These are phyloP conservation scores for Paradoxurus hermaphroditus DNA, from an alignment of 2,113 vertebrate genomes.

Conservation along the genomic window DNA sequence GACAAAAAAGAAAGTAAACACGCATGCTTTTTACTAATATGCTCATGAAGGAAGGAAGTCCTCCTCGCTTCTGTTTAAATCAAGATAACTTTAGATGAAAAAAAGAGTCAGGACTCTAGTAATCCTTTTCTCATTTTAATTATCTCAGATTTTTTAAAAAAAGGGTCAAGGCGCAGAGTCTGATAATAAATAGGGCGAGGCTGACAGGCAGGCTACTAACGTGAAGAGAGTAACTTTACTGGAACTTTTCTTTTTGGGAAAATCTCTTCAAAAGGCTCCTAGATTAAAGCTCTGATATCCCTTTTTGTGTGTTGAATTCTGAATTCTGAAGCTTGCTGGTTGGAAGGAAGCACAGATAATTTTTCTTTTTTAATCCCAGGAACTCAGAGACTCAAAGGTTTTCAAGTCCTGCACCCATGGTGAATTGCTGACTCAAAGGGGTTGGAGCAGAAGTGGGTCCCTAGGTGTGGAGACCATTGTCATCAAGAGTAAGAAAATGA, in stretches of 20 bases:
- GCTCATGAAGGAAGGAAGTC: not conserved
- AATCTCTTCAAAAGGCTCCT: constrained; percentile 84
- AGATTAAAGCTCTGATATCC: constrained; percentile 84
- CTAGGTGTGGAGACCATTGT: constrained; percentile 83
- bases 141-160: constrained; percentile 5
- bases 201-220: constrained; percentile 77
- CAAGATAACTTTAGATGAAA: constrained; percentile 56
- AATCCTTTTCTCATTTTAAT: constrained; percentile 48
- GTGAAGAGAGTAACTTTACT: constrained; percentile 82
- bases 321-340: constrained; percentile 86
- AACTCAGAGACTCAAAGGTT: constrained; percentile 86
- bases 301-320: constrained; percentile 81
- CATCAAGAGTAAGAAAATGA: constrained; percentile 81
- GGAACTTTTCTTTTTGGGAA: constrained; percentile 82
- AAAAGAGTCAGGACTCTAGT: not conserved
- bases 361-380: constrained; percentile 86
- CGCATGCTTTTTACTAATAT: not conserved
- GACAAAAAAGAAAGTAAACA: not conserved
- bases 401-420: constrained; percentile 83
- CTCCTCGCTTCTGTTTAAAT: constrained; percentile 54
- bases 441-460: constrained; percentile 78
- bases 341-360: constrained; percentile 84
- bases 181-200: constrained; percentile 82
- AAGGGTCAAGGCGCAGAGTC: constrained; percentile 78
- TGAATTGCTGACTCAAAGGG: constrained; percentile 82